These are phyloP conservation scores for Colletes latitarsis DNA, from an alignment of 1,140 invertebrate genomes.

Conservation along the genomic window DNA sequence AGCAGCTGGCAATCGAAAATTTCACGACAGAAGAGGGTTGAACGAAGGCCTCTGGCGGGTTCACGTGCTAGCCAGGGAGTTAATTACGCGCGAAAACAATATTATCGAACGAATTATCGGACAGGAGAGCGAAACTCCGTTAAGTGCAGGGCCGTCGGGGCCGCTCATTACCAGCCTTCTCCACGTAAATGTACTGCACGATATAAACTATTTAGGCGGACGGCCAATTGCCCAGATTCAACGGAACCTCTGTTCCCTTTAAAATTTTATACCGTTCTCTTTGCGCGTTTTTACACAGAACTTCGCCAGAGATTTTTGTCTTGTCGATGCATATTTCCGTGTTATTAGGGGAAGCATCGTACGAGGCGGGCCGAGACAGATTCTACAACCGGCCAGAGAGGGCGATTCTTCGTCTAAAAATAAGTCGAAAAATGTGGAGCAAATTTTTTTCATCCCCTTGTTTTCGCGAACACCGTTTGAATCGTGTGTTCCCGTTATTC, in stretches of 20 bases:
- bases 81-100: conserved; percentile 70
- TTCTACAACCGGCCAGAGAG: background rate
- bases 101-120: conserved; percentile 68
- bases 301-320: conserved; percentile 29
- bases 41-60: background rate
- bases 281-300: background rate
- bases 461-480: too few relatives aligned
- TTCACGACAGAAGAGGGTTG: conserved; percentile 41
- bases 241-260: conserved; percentile 18
- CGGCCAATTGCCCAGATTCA: conserved; percentile 40
- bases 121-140: conserved; percentile 61
- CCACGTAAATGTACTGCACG: conserved; percentile 45
- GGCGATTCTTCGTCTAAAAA: background rate
- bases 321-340: background rate
- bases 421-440: background rate
- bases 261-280: conserved; percentile 8
- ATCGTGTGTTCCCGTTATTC: too few relatives aligned
- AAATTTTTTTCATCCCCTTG: too few relatives aligned
- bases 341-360: background rate
- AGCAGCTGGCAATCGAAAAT: conserved; percentile 49
- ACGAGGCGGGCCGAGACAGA: background rate
- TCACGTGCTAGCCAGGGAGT: conserved; percentile 43
- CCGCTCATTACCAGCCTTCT: conserved; percentile 37
- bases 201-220: conserved; percentile 58
- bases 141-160: conserved; percentile 46